Conservation (phyloP, 1,140 invertebrate species). For the Glomeris maerens region DNA sequence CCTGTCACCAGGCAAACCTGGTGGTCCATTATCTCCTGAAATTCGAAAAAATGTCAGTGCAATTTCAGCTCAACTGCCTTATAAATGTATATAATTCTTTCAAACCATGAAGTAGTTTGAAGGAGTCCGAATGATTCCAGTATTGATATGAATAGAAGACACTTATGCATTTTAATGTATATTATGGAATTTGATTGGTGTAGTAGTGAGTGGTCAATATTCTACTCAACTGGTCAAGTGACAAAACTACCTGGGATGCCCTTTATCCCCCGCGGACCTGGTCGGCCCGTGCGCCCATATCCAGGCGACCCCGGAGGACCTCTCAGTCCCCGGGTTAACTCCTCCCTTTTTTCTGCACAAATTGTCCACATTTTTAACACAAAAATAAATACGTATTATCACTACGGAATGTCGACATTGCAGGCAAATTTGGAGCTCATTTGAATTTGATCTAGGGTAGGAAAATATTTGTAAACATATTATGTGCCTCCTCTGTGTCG, state of each 20-base stretch:
- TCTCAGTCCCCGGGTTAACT: constrained; percentile 37
- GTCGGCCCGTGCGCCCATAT: constrained; percentile 27
- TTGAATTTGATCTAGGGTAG: no score
- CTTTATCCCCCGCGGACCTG: constrained; percentile 28
- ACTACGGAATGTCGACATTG: background rate
- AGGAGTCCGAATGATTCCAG: background rate
- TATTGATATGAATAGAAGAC: background rate
- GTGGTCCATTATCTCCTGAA: constrained; percentile 36
- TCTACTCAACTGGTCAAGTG: background rate
- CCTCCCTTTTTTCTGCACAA: constrained; percentile 39
- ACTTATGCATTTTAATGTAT: background rate
- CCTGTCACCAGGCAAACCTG: constrained; percentile 38
- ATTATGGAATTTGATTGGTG: background rate
- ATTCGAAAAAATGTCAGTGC: no score
- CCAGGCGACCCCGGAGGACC: constrained; percentile 38
- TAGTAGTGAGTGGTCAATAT: background rate
- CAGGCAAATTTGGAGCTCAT: background rate
- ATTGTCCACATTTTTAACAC: no score
- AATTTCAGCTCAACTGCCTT: no score
- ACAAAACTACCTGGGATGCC: constrained; percentile 35
- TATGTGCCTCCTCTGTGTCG: no score
- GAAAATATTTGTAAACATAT: no score
- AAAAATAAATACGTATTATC: no score
- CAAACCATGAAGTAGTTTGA: no score
- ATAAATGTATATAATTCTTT: no score